Evolutionary conservation across 2,113 vertebrate species (phyloP).

Genomic region (Callopanchax toddi): DNA sequence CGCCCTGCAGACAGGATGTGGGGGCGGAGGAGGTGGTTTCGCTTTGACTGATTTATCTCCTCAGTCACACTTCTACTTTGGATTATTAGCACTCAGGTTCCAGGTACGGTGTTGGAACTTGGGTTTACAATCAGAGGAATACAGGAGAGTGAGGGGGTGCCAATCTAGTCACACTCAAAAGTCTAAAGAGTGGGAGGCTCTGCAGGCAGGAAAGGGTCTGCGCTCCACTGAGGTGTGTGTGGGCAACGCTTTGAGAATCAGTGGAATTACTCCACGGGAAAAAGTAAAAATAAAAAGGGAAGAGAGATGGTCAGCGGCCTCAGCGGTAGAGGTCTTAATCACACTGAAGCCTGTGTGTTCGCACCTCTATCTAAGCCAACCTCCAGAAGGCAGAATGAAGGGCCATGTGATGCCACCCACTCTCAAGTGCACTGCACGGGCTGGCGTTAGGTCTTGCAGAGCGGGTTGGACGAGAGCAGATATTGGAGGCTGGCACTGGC

Average conservation of each 20-base stretch:
- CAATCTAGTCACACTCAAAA: slow-evolving; percentile 55
- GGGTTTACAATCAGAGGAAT: slow-evolving; percentile 5
- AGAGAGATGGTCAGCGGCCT: slow-evolving; percentile 36
- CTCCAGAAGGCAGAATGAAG: slow-evolving; percentile 58
- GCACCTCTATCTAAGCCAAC: too few relatives aligned
- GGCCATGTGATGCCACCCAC: slow-evolving; percentile 75
- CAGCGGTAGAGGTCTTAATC: slow-evolving; percentile 35
- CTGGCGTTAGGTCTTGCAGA: slow-evolving; percentile 54
- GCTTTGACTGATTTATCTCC: slow-evolving; percentile 58
- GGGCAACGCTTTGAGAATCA: slow-evolving; percentile 47
- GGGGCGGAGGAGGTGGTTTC: slow-evolving; percentile 56
- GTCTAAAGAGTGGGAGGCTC: slow-evolving; percentile 61
- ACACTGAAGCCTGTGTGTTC: slow-evolving; percentile 35
- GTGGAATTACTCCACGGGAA: slow-evolving; percentile 29
- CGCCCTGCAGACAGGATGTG: slow-evolving; percentile 57
- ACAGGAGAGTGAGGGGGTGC: slow-evolving; percentile 31
- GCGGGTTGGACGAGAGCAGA: slow-evolving; percentile 68
- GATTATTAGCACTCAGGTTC: slow-evolving; percentile 22
- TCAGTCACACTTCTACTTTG: slow-evolving; percentile 49
- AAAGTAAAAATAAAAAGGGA: slow-evolving; percentile 14
- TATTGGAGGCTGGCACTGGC: slow-evolving; percentile 71
- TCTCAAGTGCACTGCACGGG: slow-evolving; percentile 54
- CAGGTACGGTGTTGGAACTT: slow-evolving; percentile 29
- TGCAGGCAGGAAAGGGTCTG: slow-evolving; percentile 57
- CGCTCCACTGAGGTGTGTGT: slow-evolving; percentile 60